Evolutionary conservation across 2,797 vertebrate species (phyloP).

Genomic region (Acanthis flammea): DNA sequence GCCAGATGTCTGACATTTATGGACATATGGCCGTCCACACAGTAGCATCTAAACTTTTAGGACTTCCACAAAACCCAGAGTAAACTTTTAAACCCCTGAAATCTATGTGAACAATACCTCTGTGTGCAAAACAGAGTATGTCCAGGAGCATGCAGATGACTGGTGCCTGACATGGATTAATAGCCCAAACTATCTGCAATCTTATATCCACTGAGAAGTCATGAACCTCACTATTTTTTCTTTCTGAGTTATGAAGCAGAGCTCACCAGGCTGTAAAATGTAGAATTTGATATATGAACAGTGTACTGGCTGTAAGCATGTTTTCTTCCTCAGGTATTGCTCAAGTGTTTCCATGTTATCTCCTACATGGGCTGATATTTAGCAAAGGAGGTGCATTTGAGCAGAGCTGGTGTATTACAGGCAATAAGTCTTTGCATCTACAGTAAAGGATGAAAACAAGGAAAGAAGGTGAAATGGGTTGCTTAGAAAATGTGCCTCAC

Average conservation of each 20-base stretch:
- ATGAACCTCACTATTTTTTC: background rate
- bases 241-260: background rate
- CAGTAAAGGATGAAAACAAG: background rate
- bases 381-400: background rate
- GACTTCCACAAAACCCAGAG: background rate
- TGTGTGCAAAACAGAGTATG: background rate
- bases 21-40: conserved; percentile 17
- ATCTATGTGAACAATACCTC: background rate
- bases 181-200: background rate
- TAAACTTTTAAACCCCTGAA: conserved; percentile 26
- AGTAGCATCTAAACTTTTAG: background rate
- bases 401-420: background rate
- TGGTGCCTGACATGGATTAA: background rate
- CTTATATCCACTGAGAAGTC: background rate
- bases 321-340: background rate
- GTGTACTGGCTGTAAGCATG: background rate
- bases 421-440: background rate
- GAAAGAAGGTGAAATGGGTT: background rate
- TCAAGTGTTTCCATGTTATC: background rate
- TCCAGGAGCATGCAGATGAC: background rate
- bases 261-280: background rate
- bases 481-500: background rate
- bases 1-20: conserved; percentile 46
- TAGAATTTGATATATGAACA: background rate
- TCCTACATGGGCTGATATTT: background rate